Evolutionary conservation across 2,113 vertebrate genomes (phyloP).

Genomic region (Coptodon bakossiorum): DNA sequence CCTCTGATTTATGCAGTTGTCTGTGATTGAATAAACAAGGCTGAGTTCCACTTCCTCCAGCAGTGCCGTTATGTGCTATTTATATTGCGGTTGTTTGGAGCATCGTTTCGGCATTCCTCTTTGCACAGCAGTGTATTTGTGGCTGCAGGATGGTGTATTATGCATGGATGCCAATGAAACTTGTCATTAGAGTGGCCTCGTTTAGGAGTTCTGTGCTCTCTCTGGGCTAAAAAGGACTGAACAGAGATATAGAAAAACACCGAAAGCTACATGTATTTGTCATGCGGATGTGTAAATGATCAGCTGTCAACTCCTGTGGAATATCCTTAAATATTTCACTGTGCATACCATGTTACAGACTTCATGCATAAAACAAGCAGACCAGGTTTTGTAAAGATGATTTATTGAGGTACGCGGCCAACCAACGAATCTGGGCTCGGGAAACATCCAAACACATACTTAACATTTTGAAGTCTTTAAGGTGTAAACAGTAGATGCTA

Average conservation of each 20-base stretch:
- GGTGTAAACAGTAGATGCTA: conserved; percentile 15
- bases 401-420: conserved; percentile 55
- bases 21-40: not conserved
- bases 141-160: not conserved
- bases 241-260: not conserved
- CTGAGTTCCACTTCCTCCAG: conserved; percentile 3
- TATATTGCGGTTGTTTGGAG: not conserved
- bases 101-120: not conserved
- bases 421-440: not conserved
- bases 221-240: not conserved
- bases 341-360: not conserved
- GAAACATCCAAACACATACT: conserved; percentile 24
- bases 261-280: not conserved
- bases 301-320: not conserved
- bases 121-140: not conserved
- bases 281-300: not conserved
- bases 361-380: not conserved
- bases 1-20: not conserved
- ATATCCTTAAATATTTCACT: not conserved
- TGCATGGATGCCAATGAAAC: not conserved
- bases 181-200: not conserved
- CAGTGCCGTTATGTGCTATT: conserved; percentile 6
- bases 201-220: not conserved
- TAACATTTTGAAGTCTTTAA: conserved; percentile 8
- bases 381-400: conserved; percentile 15